A percentile compares a stretch with the other conserved stretches of the same genome.
Conservation (phyloP, 2,888 invertebrate genomes). For the Caenorhabditis sp. region DNA sequence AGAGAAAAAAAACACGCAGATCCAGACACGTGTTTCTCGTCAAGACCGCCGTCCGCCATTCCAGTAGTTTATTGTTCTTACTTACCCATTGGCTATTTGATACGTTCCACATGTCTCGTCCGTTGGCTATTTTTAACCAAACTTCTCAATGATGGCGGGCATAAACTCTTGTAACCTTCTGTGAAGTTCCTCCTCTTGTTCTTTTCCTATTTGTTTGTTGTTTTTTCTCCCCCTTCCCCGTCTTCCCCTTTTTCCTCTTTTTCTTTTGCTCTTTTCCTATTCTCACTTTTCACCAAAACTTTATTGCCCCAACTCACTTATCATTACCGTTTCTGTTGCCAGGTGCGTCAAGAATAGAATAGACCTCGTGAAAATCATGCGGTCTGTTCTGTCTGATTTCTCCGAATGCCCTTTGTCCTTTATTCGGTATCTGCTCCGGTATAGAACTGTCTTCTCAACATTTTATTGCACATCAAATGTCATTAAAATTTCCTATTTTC, state of each 20-base stretch:
- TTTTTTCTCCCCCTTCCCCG: not conserved
- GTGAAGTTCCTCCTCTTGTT: slow-evolving; percentile 9
- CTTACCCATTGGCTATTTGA: slow-evolving; percentile 48
- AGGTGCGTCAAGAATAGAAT: slow-evolving; percentile 20
- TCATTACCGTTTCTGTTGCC: slow-evolving; percentile 22
- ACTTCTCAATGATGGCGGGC: too few relatives aligned
- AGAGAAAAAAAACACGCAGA: not conserved
- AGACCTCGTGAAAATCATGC: slow-evolving; percentile 51
- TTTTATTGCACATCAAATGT: slow-evolving; percentile 50
- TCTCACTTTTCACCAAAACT: too few relatives aligned
- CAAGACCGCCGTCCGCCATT: slow-evolving; percentile 16
- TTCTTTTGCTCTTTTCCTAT: not conserved
- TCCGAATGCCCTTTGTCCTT: slow-evolving; percentile 44
- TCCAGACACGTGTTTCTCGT: slow-evolving; percentile 55
- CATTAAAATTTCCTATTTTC: slow-evolving; percentile 26
- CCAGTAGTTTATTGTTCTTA: slow-evolving; percentile 24
- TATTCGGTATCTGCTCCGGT: slow-evolving; percentile 26
- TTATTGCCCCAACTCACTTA: slow-evolving; percentile 5
- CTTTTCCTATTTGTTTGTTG: not conserved
- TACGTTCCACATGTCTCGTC: slow-evolving; percentile 41
- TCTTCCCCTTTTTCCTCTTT: not conserved
- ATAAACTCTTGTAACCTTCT: slow-evolving; percentile 29
- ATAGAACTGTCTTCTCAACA: slow-evolving; percentile 36
- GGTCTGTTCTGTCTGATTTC: slow-evolving; percentile 24
- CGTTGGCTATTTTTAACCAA: slow-evolving; percentile 19